Conservation (phyloP, 2,113 vertebrate species). For the Sisor rabdophorus region DNA sequence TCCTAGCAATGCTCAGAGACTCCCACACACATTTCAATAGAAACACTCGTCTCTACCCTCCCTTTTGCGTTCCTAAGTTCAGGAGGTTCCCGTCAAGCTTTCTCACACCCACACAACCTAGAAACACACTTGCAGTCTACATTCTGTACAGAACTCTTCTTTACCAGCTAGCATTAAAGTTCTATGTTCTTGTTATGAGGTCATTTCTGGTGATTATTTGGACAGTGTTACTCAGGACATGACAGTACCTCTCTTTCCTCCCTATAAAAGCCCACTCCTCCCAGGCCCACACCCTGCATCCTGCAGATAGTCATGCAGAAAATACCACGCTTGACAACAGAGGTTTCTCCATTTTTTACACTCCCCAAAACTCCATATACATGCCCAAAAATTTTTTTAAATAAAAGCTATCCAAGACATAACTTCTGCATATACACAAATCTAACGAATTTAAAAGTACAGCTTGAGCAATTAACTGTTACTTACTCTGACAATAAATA, state of each 20-base stretch:
- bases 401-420: not conserved
- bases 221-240: constrained; percentile 33
- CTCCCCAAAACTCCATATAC: not conserved
- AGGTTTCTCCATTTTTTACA: constrained; percentile 36
- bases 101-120: constrained; percentile 40
- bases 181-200: constrained; percentile 40
- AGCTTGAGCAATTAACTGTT: constrained; percentile 39
- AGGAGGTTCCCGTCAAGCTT: constrained; percentile 32
- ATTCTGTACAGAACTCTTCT: not conserved
- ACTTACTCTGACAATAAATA: constrained; percentile 33
- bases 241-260: fast-evolving
- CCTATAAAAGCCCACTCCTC: constrained; percentile 23
- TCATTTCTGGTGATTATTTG: constrained; percentile 54
- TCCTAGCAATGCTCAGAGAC: not conserved
- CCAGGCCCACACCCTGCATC: constrained; percentile 41
- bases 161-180: not conserved
- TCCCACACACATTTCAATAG: constrained; percentile 13
- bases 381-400: not conserved
- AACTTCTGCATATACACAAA: constrained; percentile 39
- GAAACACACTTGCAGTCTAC: not conserved
- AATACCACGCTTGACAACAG: constrained; percentile 34
- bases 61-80: constrained; percentile 22
- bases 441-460: constrained; percentile 42
- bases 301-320: constrained; percentile 44
- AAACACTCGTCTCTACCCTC: constrained; percentile 26